Evolutionary conservation across 2,113 vertebrate genomes (phyloP).

Genomic region (Psittacus erithacus): DNA sequence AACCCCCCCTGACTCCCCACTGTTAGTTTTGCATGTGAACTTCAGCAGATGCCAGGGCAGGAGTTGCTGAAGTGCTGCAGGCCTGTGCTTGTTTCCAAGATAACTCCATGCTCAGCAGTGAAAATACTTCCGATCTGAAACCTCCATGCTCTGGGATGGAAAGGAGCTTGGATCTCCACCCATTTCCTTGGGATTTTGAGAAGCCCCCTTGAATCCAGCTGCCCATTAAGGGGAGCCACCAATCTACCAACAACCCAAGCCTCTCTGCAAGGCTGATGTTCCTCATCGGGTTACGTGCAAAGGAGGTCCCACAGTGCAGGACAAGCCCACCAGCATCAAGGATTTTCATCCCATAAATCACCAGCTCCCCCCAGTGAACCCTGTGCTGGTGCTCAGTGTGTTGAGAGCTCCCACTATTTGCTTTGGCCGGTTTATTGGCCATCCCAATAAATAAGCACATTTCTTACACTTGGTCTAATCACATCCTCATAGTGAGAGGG

Average conservation of each 20-base stretch:
- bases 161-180: background rate
- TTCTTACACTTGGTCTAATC: background rate
- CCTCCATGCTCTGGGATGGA: background rate
- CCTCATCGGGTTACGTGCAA: background rate
- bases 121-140: background rate
- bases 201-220: background rate
- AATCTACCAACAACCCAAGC: background rate
- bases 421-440: background rate
- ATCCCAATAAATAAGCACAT: background rate
- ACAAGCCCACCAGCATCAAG: background rate
- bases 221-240: fast-evolving
- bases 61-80: background rate
- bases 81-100: background rate
- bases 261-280: background rate
- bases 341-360: background rate
- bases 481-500: fast-evolving
- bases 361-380: background rate
- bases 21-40: background rate
- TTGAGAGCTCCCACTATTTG: background rate
- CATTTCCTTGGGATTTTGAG: background rate
- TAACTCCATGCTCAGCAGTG: background rate
- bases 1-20: fast-evolving
- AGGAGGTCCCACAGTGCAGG: background rate
- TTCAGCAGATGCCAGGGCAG: background rate
- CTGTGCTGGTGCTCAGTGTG: fast-evolving